A percentile compares a stretch with the other conserved stretches of the same genome.
Conservation (phyloP, 2,888 invertebrate genomes). For the Metacarcinus magister region DNA sequence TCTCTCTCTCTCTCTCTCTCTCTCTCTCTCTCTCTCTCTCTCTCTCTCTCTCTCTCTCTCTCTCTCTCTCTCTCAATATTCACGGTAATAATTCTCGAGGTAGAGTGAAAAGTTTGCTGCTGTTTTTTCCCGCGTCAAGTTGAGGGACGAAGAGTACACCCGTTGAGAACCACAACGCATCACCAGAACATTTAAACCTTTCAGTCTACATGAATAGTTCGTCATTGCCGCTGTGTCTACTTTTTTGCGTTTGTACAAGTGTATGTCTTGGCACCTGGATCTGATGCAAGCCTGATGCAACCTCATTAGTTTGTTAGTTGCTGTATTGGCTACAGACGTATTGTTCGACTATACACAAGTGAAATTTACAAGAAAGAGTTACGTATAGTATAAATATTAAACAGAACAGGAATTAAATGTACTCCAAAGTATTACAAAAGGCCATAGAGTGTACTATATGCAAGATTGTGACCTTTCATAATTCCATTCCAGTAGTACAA, state of each 20-base stretch:
- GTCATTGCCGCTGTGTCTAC: no score
- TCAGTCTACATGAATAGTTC: not conserved
- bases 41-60: not conserved
- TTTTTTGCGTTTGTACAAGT: no score
- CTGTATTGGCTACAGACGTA: not conserved
- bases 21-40: not conserved
- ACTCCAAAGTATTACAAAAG: not conserved
- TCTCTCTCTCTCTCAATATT: not conserved
- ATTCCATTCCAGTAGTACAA: not conserved
- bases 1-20: no score
- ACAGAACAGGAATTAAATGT: not conserved
- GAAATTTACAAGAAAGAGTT: not conserved
- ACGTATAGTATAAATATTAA: not conserved
- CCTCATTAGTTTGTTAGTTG: not conserved
- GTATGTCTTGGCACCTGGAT: not conserved
- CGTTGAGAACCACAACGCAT: not conserved
- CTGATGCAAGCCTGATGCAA: not conserved
- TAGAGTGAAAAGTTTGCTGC: not conserved
- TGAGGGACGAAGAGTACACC: not conserved
- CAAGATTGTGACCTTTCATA: not conserved
- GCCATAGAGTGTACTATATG: not conserved
- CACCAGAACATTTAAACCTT: not conserved
- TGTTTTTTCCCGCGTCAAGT: not conserved
- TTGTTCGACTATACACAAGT: not conserved
- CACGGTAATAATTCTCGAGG: not conserved